phyloP scores from a whole-genome alignment of 2,888 invertebrate genomes.

The Pollenia labialis region DNA sequence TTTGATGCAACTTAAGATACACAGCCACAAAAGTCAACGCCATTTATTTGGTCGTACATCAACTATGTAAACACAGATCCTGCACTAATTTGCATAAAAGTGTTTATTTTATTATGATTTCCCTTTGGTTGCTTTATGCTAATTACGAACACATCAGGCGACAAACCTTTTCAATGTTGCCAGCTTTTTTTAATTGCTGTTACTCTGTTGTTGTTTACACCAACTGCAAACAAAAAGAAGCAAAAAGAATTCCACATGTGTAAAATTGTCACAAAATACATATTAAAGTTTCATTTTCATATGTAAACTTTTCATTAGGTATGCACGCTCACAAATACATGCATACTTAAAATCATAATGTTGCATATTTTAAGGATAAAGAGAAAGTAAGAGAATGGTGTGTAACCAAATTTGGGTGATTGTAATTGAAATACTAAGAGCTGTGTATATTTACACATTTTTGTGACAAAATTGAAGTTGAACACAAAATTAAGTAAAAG shows the following conservation, averaged over 20 bases:
- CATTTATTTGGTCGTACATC: not conserved
- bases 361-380: constrained; percentile 5
- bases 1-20: constrained; percentile 3
- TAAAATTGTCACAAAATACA: not conserved
- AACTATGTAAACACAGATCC: not conserved
- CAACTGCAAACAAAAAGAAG: not conserved
- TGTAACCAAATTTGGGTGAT: not conserved
- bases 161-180: constrained; percentile 52
- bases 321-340: not conserved
- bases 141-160: constrained; percentile 42
- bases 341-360: not conserved
- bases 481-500: constrained; percentile 55
- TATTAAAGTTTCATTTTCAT: not conserved
- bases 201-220: not conserved
- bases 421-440: not conserved
- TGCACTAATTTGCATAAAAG: not conserved
- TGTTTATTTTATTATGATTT: constrained; percentile 24
- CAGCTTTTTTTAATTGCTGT: constrained; percentile 2
- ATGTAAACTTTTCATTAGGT: not conserved
- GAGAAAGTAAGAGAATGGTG: not conserved
- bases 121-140: constrained; percentile 33
- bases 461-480: constrained; percentile 44
- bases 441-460: constrained; percentile 40
- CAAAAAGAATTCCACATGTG: not conserved
- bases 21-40: not conserved